Evolutionary conservation across 1,140 invertebrate genomes (phyloP).

Genomic region (Lordiphosa stackelbergi): DNA sequence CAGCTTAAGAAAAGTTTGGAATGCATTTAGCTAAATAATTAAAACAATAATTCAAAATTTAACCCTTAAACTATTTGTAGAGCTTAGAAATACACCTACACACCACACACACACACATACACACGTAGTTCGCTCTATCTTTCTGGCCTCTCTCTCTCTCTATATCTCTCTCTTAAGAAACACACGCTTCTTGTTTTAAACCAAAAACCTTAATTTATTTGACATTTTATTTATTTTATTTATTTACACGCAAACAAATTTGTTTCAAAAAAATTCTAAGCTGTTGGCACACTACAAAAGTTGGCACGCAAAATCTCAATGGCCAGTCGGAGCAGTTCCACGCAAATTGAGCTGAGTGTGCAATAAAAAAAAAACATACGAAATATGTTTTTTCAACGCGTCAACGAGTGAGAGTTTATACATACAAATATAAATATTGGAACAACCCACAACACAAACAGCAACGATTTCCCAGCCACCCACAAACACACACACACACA

Average conservation of each 20-base stretch:
- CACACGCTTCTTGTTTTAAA: constrained; percentile 22
- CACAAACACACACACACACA: constrained; percentile 2
- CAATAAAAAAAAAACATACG: constrained; percentile 37
- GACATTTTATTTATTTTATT: constrained; percentile 60
- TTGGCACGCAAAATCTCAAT: constrained; percentile 73
- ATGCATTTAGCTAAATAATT: constrained; percentile 71
- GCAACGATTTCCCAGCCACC: neutral
- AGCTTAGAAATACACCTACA: constrained; percentile 39
- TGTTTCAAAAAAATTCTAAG: constrained; percentile 33
- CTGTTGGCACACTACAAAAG: constrained; percentile 76
- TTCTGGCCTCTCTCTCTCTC: constrained; percentile 19
- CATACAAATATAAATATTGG: too few species aligned
- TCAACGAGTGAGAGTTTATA: constrained; percentile 26
- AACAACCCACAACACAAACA: too few species aligned
- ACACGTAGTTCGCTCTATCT: constrained; percentile 11
- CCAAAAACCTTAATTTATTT: constrained; percentile 53
- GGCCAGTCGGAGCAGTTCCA: constrained; percentile 75
- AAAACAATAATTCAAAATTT: constrained; percentile 59
- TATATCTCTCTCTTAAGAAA: constrained; percentile 6
- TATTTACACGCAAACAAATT: constrained; percentile 63
- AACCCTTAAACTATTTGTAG: constrained; percentile 43
- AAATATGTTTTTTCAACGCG: constrained; percentile 20
- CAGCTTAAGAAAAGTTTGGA: constrained; percentile 48
- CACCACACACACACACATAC: constrained; percentile 14
- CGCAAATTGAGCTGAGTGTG: constrained; percentile 70